Conservation (phyloP, 2,797 vertebrate species). For the Cyclura pinguis region DNA sequence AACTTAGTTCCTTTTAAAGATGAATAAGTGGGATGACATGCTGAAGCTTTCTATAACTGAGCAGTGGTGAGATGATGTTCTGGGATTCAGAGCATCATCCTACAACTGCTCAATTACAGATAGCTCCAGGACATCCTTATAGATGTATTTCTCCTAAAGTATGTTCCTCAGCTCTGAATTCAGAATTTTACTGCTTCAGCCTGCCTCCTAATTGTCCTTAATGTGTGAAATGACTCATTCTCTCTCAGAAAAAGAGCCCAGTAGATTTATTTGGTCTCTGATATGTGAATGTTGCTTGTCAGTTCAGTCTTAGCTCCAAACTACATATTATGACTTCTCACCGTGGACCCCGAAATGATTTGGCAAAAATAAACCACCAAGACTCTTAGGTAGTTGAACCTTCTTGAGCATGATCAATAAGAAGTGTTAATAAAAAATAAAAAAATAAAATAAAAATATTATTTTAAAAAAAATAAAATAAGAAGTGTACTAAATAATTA, state of each 20-base stretch:
- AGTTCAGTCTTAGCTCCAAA: not conserved
- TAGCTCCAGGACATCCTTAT: not conserved
- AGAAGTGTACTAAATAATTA: no score
- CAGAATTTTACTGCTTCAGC: not conserved
- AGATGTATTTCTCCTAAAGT: not conserved
- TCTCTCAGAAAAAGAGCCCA: not conserved
- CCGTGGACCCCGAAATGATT: no score
- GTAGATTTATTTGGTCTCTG: not conserved
- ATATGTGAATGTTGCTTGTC: not conserved
- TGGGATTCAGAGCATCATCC: not conserved
- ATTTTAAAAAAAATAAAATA: no score
- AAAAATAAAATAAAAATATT: no score
- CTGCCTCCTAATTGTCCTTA: not conserved
- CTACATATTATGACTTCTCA: not conserved
- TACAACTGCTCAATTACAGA: not conserved
- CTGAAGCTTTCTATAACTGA: no score
- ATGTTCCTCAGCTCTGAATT: not conserved
- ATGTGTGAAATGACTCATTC: not conserved
- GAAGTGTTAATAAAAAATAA: no score
- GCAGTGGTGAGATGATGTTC: not conserved
- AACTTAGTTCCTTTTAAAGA: no score
- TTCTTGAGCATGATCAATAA: no score
- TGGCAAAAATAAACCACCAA: no score
- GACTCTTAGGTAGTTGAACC: no score
- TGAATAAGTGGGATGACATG: no score